A percentile compares a stretch with the other conserved stretches of the same genome.
Conservation (phyloP, 2,113 vertebrate genomes). For the Pituophis catenifer region DNA sequence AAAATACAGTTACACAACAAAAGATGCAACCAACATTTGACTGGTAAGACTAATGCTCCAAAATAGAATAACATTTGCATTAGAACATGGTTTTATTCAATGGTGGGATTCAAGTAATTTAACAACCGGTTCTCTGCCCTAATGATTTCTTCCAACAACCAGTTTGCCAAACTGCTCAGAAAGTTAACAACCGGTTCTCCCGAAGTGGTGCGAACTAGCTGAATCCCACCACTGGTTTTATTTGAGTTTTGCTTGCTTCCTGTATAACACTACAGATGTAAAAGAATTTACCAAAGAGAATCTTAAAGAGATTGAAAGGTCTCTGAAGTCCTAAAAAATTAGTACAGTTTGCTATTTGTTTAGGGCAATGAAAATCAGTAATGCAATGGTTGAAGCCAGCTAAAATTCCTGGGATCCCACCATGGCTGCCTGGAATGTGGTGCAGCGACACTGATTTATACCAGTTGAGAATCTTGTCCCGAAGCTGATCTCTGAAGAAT, state of each 20-base stretch:
- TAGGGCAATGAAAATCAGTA: constrained; percentile 19
- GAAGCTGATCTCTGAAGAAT: constrained; percentile 27
- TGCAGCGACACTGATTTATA: not conserved
- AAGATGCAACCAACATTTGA: not conserved
- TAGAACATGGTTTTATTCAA: not conserved
- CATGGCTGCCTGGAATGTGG: accelerated
- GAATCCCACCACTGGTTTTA: not conserved
- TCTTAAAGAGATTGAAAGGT: constrained; percentile 15
- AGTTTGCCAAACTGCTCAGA: too few relatives aligned
- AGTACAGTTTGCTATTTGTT: not conserved
- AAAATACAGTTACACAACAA: not conserved
- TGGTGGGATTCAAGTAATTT: too few relatives aligned
- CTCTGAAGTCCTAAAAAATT: constrained; percentile 38
- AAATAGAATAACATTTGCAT: not conserved
- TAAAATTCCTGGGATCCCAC: not conserved
- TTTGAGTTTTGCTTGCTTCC: constrained; percentile 14
- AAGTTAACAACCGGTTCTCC: too few relatives aligned
- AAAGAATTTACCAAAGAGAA: constrained; percentile 40
- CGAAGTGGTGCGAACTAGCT: too few relatives aligned
- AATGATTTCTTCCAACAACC: too few relatives aligned
- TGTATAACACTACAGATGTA: constrained; percentile 3
- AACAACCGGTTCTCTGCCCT: too few relatives aligned
- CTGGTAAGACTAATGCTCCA: not conserved
- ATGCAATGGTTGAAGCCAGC: constrained; percentile 8
- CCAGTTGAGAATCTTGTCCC: constrained; percentile 5